Evolutionary conservation across 2,888 invertebrate genomes (phyloP), one percentile per base, ranked within the genome.

Genomic region (Macaria notata): DNA sequence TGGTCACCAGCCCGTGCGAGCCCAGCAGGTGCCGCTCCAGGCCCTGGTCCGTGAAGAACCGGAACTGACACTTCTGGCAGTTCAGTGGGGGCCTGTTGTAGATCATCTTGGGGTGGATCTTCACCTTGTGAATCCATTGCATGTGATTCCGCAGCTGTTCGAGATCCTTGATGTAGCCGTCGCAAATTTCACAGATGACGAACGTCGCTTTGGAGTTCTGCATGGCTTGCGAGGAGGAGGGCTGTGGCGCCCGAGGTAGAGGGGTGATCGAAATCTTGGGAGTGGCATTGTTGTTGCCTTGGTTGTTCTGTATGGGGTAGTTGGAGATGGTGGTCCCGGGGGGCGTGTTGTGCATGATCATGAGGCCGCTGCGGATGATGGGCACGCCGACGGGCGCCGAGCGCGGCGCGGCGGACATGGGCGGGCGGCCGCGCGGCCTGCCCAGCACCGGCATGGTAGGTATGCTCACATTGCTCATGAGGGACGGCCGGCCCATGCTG

Each of bases 91-190:
- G 98, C 86, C 96, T 93, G 86, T 97, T 98, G 86, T 97, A 97
- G 73, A 98, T 97, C 97, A 98, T 98, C 91, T 98, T 98, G 57
- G 98, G 98, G 92, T 98, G 98, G 79, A 98, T 98, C 86, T 98
- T 98, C 63, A 98, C 97, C 93, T 98, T 98, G 86, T 98, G 98
- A 83, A 98, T 98, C 97, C 98, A 98, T 81, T 98, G 98, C 97
- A 98, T 98, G 82, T 98, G 98, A 84, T 98, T 98, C 69, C 98
- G 93, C 69, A 98, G 91, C 83, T 98, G 98, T 81, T 98, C 98
- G 83, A 98, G 92, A 88, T 98, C 98, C 92, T 98, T 98, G 66
- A 98, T 98, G 81, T 98, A 98, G 47, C 98, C 98, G 85, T 98
- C 98, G 89, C 98, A 98, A 71, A 98, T 98, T 93, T 98, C 98